A percentile compares a stretch with the other conserved stretches of the same genome.
These are phyloP conservation scores for Mimumesa dahlbomi DNA, from an alignment of 2,888 invertebrate genomes.

Conservation along the genomic window DNA sequence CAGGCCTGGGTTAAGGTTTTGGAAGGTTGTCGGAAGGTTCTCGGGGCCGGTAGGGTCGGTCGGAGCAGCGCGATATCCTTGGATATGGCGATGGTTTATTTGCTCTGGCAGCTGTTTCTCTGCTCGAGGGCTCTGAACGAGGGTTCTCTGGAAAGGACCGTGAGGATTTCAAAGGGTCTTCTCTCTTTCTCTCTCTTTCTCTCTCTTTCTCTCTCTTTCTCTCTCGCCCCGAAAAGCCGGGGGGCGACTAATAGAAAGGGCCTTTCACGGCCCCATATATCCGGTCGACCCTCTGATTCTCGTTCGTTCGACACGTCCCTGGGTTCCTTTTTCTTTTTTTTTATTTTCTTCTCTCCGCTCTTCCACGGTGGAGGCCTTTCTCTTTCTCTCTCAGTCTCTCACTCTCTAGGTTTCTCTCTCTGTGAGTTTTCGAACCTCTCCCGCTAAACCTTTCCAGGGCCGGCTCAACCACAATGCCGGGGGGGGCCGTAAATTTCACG, in stretches of 20 bases:
- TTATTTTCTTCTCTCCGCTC: not conserved
- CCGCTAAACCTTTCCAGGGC: not conserved
- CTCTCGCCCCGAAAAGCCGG: conserved; percentile 36
- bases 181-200: conserved; percentile 11
- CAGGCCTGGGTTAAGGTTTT: conserved; percentile 45
- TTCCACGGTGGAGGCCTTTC: too few species aligned
- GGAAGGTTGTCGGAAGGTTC: conserved; percentile 32
- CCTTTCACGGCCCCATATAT: conserved; percentile 52
- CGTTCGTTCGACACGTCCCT: conserved; percentile 32
- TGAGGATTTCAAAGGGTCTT: conserved; percentile 56
- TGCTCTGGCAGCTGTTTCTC: conserved; percentile 72
- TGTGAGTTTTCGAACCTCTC: not conserved
- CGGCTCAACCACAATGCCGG: conserved; percentile 11
- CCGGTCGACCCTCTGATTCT: conserved; percentile 35
- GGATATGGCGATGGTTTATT: conserved; percentile 71
- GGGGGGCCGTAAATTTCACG: conserved; percentile 65
- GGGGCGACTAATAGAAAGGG: conserved; percentile 54
- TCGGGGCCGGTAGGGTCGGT: conserved; percentile 27
- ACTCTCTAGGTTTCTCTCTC: not conserved
- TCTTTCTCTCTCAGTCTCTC: not conserved
- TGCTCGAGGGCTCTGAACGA: conserved; percentile 50
- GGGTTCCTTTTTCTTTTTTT: conserved; percentile 11
- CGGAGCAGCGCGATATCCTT: conserved; percentile 57
- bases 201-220: conserved; percentile 13
- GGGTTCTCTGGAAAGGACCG: conserved; percentile 63